Percentiles rank a stretch among this genome's conserved stretches.
Conservation (phyloP, 2,888 invertebrate species). For the Apantesis nais region DNA sequence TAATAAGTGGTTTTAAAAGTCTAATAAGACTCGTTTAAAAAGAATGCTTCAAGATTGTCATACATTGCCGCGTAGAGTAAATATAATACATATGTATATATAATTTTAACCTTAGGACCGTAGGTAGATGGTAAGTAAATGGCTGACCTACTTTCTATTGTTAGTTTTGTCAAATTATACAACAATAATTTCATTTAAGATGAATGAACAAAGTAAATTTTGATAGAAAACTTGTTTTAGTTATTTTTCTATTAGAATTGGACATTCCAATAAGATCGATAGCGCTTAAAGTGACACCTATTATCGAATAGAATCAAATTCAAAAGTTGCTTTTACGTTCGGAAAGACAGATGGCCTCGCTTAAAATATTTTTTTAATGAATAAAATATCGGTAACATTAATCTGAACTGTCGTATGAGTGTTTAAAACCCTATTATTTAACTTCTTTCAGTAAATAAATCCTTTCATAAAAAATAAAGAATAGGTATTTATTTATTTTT, state of each 20-base stretch:
- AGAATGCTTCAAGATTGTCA: background rate
- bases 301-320: constrained; percentile 53
- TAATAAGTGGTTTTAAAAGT: background rate
- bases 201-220: background rate
- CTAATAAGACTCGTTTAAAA: background rate
- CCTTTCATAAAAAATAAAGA: no score
- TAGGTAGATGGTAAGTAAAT: no score
- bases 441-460: no score
- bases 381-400: background rate
- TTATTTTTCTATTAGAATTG: background rate
- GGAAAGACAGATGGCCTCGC: constrained; percentile 52
- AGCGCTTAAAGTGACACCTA: constrained; percentile 58
- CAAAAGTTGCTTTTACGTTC: constrained; percentile 18
- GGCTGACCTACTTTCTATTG: no score
- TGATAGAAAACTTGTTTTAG: background rate
- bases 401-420: no score
- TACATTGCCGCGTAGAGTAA: background rate
- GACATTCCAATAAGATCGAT: constrained; percentile 37
- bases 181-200: no score
- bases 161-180: no score
- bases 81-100: no score
- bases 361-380: background rate
- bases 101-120: no score
- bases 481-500: no score
- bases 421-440: no score